These are phyloP conservation scores for Drosophila vallismaia DNA, from an alignment of 2,888 invertebrate species.

Conservation along the genomic window DNA sequence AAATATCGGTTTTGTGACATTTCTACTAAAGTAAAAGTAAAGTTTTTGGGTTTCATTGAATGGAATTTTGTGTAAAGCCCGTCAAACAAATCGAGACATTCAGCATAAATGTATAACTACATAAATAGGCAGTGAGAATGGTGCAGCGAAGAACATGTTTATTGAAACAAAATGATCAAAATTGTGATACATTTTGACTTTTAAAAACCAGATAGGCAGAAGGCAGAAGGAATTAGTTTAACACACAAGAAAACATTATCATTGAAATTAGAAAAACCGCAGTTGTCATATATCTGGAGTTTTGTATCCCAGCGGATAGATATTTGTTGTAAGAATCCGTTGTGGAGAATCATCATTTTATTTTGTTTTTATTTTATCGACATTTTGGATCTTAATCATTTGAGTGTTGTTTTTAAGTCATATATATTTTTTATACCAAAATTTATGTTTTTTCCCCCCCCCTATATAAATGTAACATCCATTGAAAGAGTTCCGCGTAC, in stretches of 20 bases:
- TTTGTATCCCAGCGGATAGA: constrained; percentile 54
- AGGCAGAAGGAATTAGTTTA: constrained; percentile 38
- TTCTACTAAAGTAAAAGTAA: constrained; percentile 35
- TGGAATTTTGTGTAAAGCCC: constrained; percentile 52
- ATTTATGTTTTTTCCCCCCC: constrained; percentile 28
- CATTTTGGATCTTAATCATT: constrained; percentile 19
- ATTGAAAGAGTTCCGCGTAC: constrained; percentile 8
- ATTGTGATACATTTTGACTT: constrained; percentile 76
- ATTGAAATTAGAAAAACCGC: constrained; percentile 30
- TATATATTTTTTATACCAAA: constrained; percentile 30
- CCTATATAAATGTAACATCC: constrained; percentile 14
- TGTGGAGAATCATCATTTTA: constrained; percentile 26
- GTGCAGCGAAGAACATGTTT: constrained; percentile 29
- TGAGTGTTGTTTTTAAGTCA: constrained; percentile 20
- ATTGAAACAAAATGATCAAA: constrained; percentile 57
- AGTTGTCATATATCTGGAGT: constrained; percentile 16
- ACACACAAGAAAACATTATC: constrained; percentile 6
- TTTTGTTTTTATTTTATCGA: constrained; percentile 21
- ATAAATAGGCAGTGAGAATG: constrained; percentile 31
- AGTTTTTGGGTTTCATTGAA: constrained; percentile 55
- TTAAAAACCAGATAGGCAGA: constrained; percentile 46
- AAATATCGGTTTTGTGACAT: constrained; percentile 79
- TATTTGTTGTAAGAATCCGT: constrained; percentile 70
- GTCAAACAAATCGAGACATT: constrained; percentile 40
- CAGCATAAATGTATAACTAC: constrained; percentile 47